Evolutionary conservation across 1,140 invertebrate species (phyloP).

Genomic region (Bemisia tabaci): DNA sequence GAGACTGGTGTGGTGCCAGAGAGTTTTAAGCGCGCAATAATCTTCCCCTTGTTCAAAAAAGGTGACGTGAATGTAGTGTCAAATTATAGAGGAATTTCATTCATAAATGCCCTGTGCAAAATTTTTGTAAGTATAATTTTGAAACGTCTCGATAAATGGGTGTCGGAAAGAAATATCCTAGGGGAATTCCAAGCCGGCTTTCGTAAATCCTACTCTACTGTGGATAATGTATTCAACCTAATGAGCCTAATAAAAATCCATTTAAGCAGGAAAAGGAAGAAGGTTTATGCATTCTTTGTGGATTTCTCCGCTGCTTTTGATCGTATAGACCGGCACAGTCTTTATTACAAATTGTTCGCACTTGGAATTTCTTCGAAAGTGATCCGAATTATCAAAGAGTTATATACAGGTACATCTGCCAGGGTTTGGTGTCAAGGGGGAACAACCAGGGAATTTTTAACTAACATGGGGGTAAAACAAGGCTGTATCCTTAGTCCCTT

Average conservation of each 20-base stretch:
- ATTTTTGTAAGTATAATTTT: not conserved
- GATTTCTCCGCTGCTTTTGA: constrained; percentile 7
- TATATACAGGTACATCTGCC: not conserved
- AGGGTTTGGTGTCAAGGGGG: not conserved
- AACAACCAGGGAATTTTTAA: not conserved
- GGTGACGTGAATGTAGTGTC: constrained; percentile 5
- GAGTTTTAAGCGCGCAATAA: constrained; percentile 4
- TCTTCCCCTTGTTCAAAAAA: constrained; percentile 13
- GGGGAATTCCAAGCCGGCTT: constrained; percentile 9
- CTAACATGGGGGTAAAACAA: constrained; percentile 4
- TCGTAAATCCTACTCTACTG: constrained; percentile 1
- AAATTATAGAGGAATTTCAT: constrained; percentile 15
- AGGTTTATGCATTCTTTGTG: constrained; percentile 6
- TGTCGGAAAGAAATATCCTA: not conserved
- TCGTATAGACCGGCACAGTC: not conserved
- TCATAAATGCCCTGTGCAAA: constrained; percentile 11
- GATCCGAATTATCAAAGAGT: not conserved
- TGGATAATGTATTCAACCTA: constrained; percentile 6
- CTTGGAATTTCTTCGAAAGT: not conserved
- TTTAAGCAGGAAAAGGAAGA: not conserved
- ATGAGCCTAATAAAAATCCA: not conserved
- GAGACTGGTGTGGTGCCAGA: not conserved
- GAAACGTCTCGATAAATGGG: not conserved
- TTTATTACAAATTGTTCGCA: not conserved
- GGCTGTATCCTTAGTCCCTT: constrained; percentile 1